phyloP scores from a whole-genome alignment of 1,140 invertebrate species.

The Heliconius himera region DNA sequence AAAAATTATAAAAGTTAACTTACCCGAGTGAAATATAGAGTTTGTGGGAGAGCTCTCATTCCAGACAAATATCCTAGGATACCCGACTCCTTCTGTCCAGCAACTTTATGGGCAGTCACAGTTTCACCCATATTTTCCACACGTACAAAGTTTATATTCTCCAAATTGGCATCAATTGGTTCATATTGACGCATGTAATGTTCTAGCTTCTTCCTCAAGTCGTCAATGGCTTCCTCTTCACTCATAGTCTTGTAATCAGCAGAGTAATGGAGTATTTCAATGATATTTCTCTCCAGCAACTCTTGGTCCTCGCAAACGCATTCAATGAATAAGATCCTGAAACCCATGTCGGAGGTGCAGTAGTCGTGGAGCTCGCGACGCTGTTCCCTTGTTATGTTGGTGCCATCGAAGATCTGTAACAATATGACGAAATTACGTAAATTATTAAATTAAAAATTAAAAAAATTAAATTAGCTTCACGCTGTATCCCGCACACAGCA shows the following conservation, averaged over 20 bases:
- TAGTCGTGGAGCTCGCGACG: constrained; percentile 90
- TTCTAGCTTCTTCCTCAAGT: constrained; percentile 91
- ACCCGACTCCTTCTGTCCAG: constrained; percentile 76
- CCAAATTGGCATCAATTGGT: constrained; percentile 77
- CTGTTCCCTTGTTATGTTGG: constrained; percentile 92
- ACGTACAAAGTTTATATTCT: constrained; percentile 72
- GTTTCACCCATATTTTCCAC: constrained; percentile 77
- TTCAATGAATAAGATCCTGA: constrained; percentile 95
- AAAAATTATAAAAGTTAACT: constrained; percentile 42
- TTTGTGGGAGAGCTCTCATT: constrained; percentile 74
- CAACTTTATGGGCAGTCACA: constrained; percentile 72
- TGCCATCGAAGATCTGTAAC: constrained; percentile 94
- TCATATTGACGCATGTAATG: constrained; percentile 93
- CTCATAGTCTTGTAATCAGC: constrained; percentile 94
- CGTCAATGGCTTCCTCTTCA: constrained; percentile 88
- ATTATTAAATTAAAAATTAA: no score
- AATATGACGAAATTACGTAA: constrained; percentile 24
- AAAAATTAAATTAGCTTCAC: no score
- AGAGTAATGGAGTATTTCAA: constrained; percentile 95
- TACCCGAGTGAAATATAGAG: constrained; percentile 79
- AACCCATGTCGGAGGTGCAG: constrained; percentile 87
- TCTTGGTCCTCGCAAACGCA: constrained; percentile 93
- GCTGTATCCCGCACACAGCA: no score
- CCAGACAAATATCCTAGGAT: constrained; percentile 78
- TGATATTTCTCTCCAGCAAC: constrained; percentile 92